Evolutionary conservation across 2,113 vertebrate genomes (phyloP).

Genomic region (Alces alces): DNA sequence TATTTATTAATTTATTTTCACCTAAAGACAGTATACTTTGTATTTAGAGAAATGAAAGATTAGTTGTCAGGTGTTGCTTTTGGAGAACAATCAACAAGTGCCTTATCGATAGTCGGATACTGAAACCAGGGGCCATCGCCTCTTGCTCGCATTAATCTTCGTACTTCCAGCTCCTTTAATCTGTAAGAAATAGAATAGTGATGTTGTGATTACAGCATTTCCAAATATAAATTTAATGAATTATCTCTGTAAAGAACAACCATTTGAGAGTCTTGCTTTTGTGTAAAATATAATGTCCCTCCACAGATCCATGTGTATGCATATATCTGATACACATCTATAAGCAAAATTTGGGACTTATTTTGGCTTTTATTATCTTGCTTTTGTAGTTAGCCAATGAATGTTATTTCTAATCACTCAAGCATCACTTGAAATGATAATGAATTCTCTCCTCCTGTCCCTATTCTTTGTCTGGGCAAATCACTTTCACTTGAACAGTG

Average conservation of each 20-base stretch:
- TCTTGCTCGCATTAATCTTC: constrained; percentile 86
- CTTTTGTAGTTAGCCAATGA: background rate
- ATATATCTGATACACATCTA: background rate
- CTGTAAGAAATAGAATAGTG: constrained; percentile 73
- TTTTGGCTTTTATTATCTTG: background rate
- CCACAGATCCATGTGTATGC: background rate
- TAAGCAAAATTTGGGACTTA: background rate
- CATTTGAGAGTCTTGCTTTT: background rate
- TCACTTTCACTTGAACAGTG: background rate
- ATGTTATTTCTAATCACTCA: background rate
- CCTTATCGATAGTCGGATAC: constrained; percentile 80
- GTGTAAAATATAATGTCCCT: background rate
- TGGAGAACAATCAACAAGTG: constrained; percentile 81
- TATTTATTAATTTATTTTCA: constrained; percentile 72
- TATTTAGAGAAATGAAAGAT: constrained; percentile 35
- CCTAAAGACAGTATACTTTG: constrained; percentile 6
- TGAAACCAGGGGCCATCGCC: constrained; percentile 96
- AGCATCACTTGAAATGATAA: background rate
- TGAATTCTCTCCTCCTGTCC: background rate
- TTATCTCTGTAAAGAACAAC: background rate
- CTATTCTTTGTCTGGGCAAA: background rate
- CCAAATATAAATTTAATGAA: background rate
- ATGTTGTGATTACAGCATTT: background rate
- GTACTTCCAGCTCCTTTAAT: constrained; percentile 82
- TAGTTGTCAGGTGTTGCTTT: constrained; percentile 91